Percentiles rank a stretch among this genome's conserved stretches.
phyloP scores from a whole-genome alignment of 2,113 vertebrate genomes.

The Uria aalge region DNA sequence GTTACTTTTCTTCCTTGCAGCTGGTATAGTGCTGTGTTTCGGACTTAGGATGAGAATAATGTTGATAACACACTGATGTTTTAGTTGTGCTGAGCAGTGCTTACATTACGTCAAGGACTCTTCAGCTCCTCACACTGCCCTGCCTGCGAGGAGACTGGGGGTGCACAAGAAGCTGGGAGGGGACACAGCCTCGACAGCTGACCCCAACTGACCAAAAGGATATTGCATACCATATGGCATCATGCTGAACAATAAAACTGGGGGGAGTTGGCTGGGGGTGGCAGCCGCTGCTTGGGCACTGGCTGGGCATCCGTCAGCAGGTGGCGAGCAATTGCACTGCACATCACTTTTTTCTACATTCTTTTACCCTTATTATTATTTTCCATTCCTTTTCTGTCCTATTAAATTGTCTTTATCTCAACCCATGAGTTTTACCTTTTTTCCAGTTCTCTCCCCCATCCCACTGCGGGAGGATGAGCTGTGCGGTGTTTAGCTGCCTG shows the following conservation, averaged over 20 bases:
- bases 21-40: not conserved
- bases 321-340: not conserved
- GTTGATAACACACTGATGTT: not conserved
- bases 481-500: not conserved
- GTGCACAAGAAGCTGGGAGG: not conserved
- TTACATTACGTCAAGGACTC: not conserved
- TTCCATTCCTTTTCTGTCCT: not conserved
- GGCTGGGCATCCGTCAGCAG: not conserved
- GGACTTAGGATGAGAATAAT: not conserved
- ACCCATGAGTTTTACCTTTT: not conserved
- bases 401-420: not conserved
- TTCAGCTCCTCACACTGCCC: not conserved
- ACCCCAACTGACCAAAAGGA: not conserved
- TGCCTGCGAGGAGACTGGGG: not conserved
- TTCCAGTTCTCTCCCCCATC: not conserved
- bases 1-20: not conserved
- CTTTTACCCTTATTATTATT: not conserved
- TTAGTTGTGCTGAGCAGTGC: not conserved
- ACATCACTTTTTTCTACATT: not conserved
- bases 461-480: not conserved
- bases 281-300: not conserved
- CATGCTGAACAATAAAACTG: not conserved
- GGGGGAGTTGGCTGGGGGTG: not conserved
- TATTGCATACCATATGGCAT: not conserved
- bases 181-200: not conserved